phyloP scores from a whole-genome alignment of 2,888 invertebrate genomes.

The Aspidiotus rigidus region DNA sequence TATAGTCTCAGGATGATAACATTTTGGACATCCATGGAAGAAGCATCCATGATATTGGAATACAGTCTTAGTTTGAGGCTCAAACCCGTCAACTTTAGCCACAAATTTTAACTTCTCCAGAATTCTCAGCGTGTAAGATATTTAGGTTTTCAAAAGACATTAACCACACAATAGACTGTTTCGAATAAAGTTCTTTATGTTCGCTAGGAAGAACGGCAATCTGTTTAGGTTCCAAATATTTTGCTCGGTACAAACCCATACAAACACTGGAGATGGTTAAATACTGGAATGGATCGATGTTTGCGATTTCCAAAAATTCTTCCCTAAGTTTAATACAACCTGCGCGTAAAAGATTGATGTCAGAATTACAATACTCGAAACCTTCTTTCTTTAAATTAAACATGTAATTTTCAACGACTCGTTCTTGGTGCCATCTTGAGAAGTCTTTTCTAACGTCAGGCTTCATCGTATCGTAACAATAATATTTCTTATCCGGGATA shows the following conservation, averaged over 20 bases:
- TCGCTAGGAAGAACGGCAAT: conserved; percentile 1
- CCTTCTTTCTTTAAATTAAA: background rate
- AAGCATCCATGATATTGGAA: conserved; percentile 30
- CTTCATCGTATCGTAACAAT: background rate
- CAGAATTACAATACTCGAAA: background rate
- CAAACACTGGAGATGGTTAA: conserved; percentile 15
- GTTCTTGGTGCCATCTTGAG: background rate
- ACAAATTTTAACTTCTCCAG: conserved; percentile 11
- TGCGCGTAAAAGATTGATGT: background rate
- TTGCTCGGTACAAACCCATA: conserved; percentile 35
- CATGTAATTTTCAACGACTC: background rate
- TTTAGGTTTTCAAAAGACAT: conserved; percentile 36
- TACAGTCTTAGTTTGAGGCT: conserved; percentile 14
- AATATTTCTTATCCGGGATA: background rate
- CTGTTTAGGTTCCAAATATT: conserved; percentile 23
- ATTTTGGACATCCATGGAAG: conserved; percentile 23
- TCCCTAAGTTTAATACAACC: background rate
- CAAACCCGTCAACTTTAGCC: conserved; percentile 28
- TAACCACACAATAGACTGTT: conserved; percentile 36
- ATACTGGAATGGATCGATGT: background rate
- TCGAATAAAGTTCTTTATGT: conserved; percentile 21
- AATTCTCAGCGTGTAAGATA: conserved; percentile 36
- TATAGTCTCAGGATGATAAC: conserved; percentile 13
- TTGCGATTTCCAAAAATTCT: no score
- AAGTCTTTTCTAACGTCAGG: background rate